phyloP scores from a whole-genome alignment of 2,113 vertebrate genomes.

The Todiramphus saurophagus region DNA sequence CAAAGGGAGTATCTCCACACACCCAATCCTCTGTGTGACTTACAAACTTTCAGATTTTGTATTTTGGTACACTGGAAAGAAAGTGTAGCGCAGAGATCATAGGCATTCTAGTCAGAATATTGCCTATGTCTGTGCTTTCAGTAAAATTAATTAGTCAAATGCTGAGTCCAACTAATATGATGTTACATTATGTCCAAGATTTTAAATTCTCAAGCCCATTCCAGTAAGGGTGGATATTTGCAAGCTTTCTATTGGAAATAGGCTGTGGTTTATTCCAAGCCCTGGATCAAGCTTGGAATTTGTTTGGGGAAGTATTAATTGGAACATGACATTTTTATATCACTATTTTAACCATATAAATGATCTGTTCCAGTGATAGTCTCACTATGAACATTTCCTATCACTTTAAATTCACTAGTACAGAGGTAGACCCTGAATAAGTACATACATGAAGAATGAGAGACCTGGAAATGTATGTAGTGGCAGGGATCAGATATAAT shows the following conservation, averaged over 20 bases:
- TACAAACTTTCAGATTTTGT: neutral
- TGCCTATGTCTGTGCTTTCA: fast-evolving
- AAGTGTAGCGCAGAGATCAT: neutral
- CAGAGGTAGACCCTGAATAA: neutral
- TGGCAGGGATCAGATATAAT: neutral
- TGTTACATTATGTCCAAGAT: neutral
- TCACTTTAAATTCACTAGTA: neutral
- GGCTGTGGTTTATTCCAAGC: neutral
- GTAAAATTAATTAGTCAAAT: neutral
- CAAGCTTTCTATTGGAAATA: neutral
- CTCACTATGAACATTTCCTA: neutral
- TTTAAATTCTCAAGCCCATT: neutral
- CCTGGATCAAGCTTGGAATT: neutral
- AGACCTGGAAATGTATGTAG: neutral
- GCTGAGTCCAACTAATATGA: fast-evolving
- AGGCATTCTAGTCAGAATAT: neutral
- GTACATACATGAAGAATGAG: neutral
- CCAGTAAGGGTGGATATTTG: neutral
- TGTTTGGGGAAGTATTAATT: neutral
- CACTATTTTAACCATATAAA: neutral
- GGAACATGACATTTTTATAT: neutral
- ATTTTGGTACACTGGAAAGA: neutral
- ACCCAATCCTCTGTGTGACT: neutral
- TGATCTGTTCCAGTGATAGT: neutral
- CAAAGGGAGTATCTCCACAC: neutral